phyloP scores from a whole-genome alignment of 2,888 invertebrate species.

The Heliconius hortense region DNA sequence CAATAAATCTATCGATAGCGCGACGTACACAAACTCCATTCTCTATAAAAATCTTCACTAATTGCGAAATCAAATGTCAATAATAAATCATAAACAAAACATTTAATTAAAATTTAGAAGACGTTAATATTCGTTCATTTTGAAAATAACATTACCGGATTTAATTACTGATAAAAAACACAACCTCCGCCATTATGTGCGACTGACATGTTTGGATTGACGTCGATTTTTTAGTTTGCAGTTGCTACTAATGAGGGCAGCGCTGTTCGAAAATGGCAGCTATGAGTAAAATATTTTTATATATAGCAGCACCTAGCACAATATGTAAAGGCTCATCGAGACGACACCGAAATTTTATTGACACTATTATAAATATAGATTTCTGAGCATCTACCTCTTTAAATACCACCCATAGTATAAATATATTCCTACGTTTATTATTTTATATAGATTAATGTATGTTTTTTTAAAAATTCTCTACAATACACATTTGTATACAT shows the following conservation, averaged over 20 bases:
- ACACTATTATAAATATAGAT: not conserved
- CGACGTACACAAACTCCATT: conserved; percentile 58
- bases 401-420: not conserved
- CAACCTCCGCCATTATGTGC: conserved; percentile 74
- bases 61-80: conserved; percentile 34
- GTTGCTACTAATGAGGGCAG: conserved; percentile 43
- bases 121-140: conserved; percentile 46
- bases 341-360: not conserved
- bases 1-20: conserved; percentile 60
- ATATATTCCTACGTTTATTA: not conserved
- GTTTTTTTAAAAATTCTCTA: no score
- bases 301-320: not conserved
- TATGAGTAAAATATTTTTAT: not conserved
- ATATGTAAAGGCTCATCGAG: not conserved
- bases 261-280: conserved; percentile 19
- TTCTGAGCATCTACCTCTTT: not conserved
- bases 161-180: conserved; percentile 61
- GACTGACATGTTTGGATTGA: conserved; percentile 67
- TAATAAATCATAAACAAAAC: conserved; percentile 27
- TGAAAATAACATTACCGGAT: conserved; percentile 54
- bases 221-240: conserved; percentile 68
- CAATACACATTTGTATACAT: no score
- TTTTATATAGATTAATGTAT: not conserved
- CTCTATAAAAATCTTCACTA: conserved; percentile 38
- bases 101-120: conserved; percentile 39